Percentiles rank a stretch among this genome's conserved stretches.
Evolutionary conservation across 2,797 vertebrate genomes (phyloP).

Genomic region (Xenentodon cancila): DNA sequence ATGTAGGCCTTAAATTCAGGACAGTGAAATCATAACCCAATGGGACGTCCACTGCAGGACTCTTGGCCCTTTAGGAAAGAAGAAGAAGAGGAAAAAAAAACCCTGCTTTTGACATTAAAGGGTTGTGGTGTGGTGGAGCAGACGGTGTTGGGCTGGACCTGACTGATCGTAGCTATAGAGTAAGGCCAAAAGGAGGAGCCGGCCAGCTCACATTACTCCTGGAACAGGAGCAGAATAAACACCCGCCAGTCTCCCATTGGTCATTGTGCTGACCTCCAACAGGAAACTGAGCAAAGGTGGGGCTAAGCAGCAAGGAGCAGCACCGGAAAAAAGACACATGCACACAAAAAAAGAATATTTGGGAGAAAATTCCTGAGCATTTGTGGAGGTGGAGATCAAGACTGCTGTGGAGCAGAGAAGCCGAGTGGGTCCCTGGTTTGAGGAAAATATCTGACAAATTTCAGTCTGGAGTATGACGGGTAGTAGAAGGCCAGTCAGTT

Average conservation of each 20-base stretch:
- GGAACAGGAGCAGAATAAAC: conserved; percentile 77
- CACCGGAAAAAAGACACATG: conserved; percentile 46
- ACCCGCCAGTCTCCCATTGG: conserved; percentile 70
- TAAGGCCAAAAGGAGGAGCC: conserved; percentile 71
- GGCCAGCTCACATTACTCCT: conserved; percentile 74
- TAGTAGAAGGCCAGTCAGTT: conserved; percentile 30
- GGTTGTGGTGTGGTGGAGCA: conserved; percentile 57
- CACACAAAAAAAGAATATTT: conserved; percentile 30
- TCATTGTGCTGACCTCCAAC: conserved; percentile 77
- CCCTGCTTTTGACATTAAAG: conserved; percentile 78
- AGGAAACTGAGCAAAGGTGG: conserved; percentile 81
- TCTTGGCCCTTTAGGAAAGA: conserved; percentile 37
- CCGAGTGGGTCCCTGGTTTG: conserved; percentile 18
- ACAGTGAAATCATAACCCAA: conserved; percentile 57
- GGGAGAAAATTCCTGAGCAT: conserved; percentile 65
- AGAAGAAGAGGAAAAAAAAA: neutral
- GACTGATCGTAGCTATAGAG: conserved; percentile 46
- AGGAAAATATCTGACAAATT: conserved; percentile 41
- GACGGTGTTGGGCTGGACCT: conserved; percentile 48
- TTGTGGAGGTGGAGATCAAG: conserved; percentile 61
- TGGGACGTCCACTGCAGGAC: conserved; percentile 48
- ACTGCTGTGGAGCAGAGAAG: conserved; percentile 48
- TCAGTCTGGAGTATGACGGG: conserved; percentile 50
- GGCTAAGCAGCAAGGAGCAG: conserved; percentile 67
- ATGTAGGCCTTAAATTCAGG: conserved; percentile 43